Percentiles rank a stretch among this genome's conserved stretches.
phyloP scores from a whole-genome alignment of 2,888 invertebrate species.

The Nycteola revayana region DNA sequence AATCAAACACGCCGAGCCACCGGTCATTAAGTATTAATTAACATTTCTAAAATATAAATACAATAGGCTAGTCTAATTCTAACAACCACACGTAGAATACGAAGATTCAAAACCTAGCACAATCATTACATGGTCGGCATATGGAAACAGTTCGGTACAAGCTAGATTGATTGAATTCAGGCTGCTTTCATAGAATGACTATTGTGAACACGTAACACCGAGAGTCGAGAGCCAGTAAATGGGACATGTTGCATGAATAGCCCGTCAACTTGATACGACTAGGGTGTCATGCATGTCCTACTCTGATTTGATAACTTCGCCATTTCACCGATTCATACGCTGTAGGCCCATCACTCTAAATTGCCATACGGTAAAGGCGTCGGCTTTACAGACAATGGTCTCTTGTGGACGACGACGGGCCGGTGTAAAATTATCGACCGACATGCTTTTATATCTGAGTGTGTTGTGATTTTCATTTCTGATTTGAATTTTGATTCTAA shows the following conservation, averaged over 20 bases:
- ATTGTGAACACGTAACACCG: constrained; percentile 63
- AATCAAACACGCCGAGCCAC: too few relatives aligned
- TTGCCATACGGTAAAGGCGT: constrained; percentile 13
- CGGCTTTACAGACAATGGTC: background rate
- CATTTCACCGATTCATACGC: constrained; percentile 35
- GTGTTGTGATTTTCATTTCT: too few relatives aligned
- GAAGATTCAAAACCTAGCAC: constrained; percentile 34
- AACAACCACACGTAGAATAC: too few relatives aligned
- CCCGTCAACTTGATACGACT: constrained; percentile 31
- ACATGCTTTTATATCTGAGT: too few relatives aligned
- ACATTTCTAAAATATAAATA: too few relatives aligned
- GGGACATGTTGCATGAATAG: constrained; percentile 60
- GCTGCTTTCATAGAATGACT: constrained; percentile 46
- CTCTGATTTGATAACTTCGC: constrained; percentile 56
- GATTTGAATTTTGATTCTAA: too few relatives aligned
- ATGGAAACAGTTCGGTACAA: constrained; percentile 29
- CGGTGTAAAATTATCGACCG: too few relatives aligned
- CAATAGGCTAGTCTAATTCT: too few relatives aligned
- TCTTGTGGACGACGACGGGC: too few relatives aligned
- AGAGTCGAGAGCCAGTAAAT: constrained; percentile 33
- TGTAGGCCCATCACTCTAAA: constrained; percentile 20
- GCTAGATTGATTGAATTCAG: constrained; percentile 63
- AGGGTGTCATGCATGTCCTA: constrained; percentile 45
- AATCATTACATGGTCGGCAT: constrained; percentile 37
- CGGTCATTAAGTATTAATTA: too few relatives aligned